A percentile compares a stretch with the other conserved stretches of the same genome.
phyloP scores from a whole-genome alignment of 2,888 invertebrate species.

The Calameuta idolon region DNA sequence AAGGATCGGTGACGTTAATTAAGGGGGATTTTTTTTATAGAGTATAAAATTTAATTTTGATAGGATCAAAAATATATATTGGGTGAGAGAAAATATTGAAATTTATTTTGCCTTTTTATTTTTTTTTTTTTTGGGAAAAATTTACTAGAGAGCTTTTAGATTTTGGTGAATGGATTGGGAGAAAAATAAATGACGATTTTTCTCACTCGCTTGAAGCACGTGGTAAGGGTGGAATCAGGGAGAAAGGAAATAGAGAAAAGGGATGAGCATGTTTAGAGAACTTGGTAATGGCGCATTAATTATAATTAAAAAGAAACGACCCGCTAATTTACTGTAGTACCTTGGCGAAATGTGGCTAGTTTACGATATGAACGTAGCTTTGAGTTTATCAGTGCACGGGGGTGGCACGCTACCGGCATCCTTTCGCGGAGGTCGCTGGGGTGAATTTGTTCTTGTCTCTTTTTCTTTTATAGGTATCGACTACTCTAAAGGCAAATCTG shows the following conservation, averaged over 20 bases:
- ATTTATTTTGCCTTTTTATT: no score
- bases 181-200: not conserved
- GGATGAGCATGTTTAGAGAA: not conserved
- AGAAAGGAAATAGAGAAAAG: not conserved
- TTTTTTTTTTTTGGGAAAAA: no score
- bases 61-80: not conserved
- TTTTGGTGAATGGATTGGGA: not conserved
- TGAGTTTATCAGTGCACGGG: conserved; percentile 33
- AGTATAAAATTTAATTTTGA: not conserved
- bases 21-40: not conserved
- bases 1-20: not conserved
- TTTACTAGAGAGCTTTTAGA: not conserved
- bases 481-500: not conserved
- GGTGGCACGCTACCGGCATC: conserved; percentile 12
- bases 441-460: not conserved
- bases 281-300: conserved; percentile 40
- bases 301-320: conserved; percentile 49
- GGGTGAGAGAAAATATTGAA: no score
- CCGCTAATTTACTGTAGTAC: conserved; percentile 20
- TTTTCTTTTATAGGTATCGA: not conserved
- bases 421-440: not conserved
- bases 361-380: conserved; percentile 39
- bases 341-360: conserved; percentile 34
- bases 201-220: not conserved
- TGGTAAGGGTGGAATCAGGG: not conserved